Conservation (phyloP, 2,888 invertebrate genomes). For the Drosophila emarginata region DNA sequence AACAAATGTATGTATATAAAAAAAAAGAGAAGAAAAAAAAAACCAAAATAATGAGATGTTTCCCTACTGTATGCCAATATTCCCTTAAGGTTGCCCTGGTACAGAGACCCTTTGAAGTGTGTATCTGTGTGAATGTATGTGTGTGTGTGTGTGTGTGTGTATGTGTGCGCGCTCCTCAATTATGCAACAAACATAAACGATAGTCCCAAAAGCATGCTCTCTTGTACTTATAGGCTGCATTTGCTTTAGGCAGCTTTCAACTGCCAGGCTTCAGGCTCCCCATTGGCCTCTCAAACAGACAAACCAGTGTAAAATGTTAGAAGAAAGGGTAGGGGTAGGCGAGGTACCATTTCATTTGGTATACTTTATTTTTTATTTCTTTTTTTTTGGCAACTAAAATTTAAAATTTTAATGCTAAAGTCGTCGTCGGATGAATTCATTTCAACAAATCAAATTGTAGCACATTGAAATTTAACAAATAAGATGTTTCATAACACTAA, state of each 20-base stretch:
- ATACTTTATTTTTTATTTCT: neutral
- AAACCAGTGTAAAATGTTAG: neutral
- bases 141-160: slow-evolving; percentile 26
- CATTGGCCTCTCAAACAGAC: slow-evolving; percentile 6
- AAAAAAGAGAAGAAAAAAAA: neutral
- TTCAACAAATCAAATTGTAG: too few species aligned
- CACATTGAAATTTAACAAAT: too few species aligned
- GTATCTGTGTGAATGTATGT: slow-evolving; percentile 16
- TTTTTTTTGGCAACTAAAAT: neutral
- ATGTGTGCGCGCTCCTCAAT: slow-evolving; percentile 47
- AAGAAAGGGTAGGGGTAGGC: neutral
- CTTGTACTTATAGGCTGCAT: slow-evolving; percentile 14
- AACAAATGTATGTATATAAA: neutral
- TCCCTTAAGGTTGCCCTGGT: slow-evolving; percentile 15
- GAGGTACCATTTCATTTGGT: neutral
- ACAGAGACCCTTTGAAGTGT: slow-evolving; percentile 47
- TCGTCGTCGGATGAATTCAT: too few species aligned
- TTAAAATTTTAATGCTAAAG: too few species aligned
- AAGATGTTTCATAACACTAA: too few species aligned
- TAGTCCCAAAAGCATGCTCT: slow-evolving; percentile 45
- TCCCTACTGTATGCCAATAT: slow-evolving; percentile 11
- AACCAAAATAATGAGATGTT: neutral
- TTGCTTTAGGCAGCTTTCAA: slow-evolving; percentile 8
- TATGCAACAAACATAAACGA: slow-evolving; percentile 54
- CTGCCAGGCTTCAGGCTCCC: slow-evolving; percentile 1